phyloP scores from a whole-genome alignment of 2,797 vertebrate genomes.

The Taenioides sp. region DNA sequence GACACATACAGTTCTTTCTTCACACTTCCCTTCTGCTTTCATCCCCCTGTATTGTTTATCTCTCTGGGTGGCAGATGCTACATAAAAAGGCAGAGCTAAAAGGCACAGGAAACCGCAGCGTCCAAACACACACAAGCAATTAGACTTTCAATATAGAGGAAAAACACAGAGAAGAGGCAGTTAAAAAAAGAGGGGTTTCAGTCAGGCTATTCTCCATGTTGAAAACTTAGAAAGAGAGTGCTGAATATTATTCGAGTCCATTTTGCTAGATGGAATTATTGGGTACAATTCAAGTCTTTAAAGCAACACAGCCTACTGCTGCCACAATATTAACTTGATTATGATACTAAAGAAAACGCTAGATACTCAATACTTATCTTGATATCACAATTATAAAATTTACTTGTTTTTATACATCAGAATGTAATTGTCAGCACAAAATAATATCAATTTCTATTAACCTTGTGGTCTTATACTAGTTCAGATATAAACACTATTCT shows the following conservation, averaged over 20 bases:
- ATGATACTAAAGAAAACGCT: neutral
- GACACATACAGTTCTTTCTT: slow-evolving; percentile 58
- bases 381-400: too few relatives aligned
- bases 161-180: slow-evolving; percentile 28
- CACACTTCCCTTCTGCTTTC: slow-evolving; percentile 45
- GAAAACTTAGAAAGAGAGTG: slow-evolving; percentile 6
- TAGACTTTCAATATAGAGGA: slow-evolving; percentile 23
- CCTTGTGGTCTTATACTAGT: too few relatives aligned
- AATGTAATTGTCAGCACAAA: too few relatives aligned
- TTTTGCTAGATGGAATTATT: neutral
- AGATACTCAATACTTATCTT: neutral
- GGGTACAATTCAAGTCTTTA: neutral
- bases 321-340: neutral
- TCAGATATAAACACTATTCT: too few relatives aligned
- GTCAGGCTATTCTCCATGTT: slow-evolving; percentile 7
- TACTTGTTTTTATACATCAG: too few relatives aligned
- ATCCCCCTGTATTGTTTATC: slow-evolving; percentile 58
- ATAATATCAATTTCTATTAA: too few relatives aligned
- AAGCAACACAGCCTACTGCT: too few relatives aligned
- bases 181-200: slow-evolving; percentile 15
- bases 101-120: slow-evolving; percentile 25
- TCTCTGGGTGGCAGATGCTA: slow-evolving; percentile 51
- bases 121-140: slow-evolving; percentile 39
- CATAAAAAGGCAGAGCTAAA: slow-evolving; percentile 42
- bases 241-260: slow-evolving; percentile 9